A percentile compares a stretch with the other conserved stretches of the same genome.
phyloP scores from a whole-genome alignment of 2,113 vertebrate species.

The Probosciger aterrimus region DNA sequence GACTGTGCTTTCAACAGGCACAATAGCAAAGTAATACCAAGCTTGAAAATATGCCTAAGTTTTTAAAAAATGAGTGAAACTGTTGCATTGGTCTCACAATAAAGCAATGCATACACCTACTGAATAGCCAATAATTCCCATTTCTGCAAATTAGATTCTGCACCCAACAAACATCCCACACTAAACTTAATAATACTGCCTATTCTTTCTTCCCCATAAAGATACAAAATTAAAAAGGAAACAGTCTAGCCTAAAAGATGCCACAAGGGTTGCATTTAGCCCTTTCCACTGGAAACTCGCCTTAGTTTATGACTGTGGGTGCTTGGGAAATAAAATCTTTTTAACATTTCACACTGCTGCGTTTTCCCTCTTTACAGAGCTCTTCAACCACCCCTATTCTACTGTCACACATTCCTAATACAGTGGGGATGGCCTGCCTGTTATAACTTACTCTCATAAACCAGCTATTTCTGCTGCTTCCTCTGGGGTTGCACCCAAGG shows the following conservation, averaged over 20 bases:
- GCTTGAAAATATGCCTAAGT: neutral
- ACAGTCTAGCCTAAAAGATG: neutral
- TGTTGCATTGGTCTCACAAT: neutral
- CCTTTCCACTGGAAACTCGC: neutral
- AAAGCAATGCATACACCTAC: neutral
- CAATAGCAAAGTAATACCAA: neutral
- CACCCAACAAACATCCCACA: neutral
- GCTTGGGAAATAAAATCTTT: neutral
- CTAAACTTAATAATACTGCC: neutral
- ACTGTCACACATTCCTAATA: neutral
- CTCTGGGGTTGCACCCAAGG: neutral
- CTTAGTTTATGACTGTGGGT: neutral
- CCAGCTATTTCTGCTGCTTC: neutral
- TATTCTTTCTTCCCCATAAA: conserved; percentile 2
- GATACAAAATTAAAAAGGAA: neutral
- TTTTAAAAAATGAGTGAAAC: neutral
- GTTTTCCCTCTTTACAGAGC: neutral
- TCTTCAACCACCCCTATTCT: neutral
- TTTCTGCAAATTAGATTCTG: conserved; percentile 20
- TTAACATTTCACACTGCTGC: neutral
- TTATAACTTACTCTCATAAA: neutral
- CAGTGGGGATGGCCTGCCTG: neutral
- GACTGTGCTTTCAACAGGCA: neutral
- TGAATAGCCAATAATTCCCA: conserved; percentile 2
- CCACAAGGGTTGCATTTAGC: neutral